Base-by-base conservation (phyloP, 2,888 invertebrate species). In the Volucella zonaria region DNA sequence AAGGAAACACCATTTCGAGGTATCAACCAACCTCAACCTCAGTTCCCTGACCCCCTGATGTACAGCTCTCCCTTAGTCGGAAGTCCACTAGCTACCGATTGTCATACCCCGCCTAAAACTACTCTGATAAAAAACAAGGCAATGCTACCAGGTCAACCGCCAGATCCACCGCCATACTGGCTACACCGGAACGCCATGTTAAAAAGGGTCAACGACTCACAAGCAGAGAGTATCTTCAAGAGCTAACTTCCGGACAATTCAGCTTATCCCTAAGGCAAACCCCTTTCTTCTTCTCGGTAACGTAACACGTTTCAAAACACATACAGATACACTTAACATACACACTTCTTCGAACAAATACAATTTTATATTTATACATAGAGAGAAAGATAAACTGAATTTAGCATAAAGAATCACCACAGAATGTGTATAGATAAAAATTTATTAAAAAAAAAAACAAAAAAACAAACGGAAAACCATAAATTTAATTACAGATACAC, bases 81-180 rank as follows among this genome's bases (percentile, higher is more conserved):
- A 87, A 85, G 89, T 87, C 86, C 90, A 8, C 76, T 88, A 8
- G 83, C 87, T 15, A 51, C 79, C 42, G 87, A 88, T 54, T 74
- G 82, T 23, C 92, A 68, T 40, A 58, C 76, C 62, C 92, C 89
- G 74, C 87, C 52, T 49, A 93, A 93, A 88, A 93, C 93, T 58
- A 93, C 93, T 2, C 93, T 93, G 87, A 89, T 94, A 18, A 94
- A 94, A 90, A 93, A 93, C 15, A 94, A 94, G 88, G 93, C 94
- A 12, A 77, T 92, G 47, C 83, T 91, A 66, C 90, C 91, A 6
- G 91, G 91, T 23, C 92, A 92, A 61, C 90, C 91, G 1, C 92
- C 92, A 4, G 92, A 92, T 88, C 91, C 92, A 66, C 92, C 91
- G 43, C 92, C 90, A 67, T 92, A 90, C 89, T 93, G 91, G 93